Base-by-base conservation (phyloP, 53 echinoderm and acorn worm genomes). In the Hippasteria phrygiana region DNA sequence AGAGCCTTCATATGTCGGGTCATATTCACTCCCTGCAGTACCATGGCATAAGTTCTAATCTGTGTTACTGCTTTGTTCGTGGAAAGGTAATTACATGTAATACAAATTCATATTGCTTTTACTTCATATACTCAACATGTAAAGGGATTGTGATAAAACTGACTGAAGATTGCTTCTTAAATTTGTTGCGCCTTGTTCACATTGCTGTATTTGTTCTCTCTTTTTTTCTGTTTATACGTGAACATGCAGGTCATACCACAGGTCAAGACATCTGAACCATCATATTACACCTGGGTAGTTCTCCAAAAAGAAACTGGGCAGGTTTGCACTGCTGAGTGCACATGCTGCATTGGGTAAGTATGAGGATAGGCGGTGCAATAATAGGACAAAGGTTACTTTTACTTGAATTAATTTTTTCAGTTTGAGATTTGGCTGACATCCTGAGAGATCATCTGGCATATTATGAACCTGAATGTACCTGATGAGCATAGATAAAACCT, bases 21-120 rank as follows among this genome's bases (percentile, higher is more conserved):
- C 92, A 89, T 24, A 53, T 92, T 41, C 71, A 54, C 34, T 66
- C 55, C 8, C 88, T 92, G 13, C 89, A 92, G 64, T 92, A 89
- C 75, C 92, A 89, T 67, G 89, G 89, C 55, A 70, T 92, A 43
- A 89, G 83, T 56, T 47, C 85, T 0, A 89, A 92, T 70, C 41
- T 89, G 22, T 73, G 62, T 56, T 92, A 89, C 86, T 92, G 92
- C 84, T 92, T 92, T 66, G 92, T 92, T 62, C 83, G 92, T 39
- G 92, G 92, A 75, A 92, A 92, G 92, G 92, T 92, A 38, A 88
- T 73, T 88, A 35, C 42, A 79, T 74, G 48, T 13, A 42, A 40
- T 14, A 47, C 27, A 11, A 32, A 47, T 74, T 74, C 33, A 47
- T 26, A 75, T 28, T 48, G 28, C 0, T 32, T 31, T 47, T 29